Evolutionary conservation across 2,888 invertebrate species (phyloP).

Genomic region (Ormia ochracea): DNA sequence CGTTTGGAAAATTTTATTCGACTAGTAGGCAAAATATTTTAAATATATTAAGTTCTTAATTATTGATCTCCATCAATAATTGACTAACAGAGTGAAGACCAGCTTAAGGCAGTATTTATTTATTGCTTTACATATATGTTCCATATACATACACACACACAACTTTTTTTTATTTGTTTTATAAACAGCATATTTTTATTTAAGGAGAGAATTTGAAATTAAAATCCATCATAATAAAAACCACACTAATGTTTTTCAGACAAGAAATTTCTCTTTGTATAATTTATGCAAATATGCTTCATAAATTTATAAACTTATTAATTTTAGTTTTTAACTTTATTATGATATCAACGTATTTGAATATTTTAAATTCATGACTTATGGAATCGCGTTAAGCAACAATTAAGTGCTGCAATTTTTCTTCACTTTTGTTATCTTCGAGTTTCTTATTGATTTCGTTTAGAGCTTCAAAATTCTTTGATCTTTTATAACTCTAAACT

Average conservation of each 20-base stretch:
- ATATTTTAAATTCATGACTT: slow-evolving; percentile 29
- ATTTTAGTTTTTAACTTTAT: slow-evolving; percentile 6
- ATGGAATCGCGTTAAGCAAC: neutral
- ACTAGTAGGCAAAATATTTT: too few species aligned
- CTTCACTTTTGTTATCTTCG: neutral
- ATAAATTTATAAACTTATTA: slow-evolving; percentile 6
- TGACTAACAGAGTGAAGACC: too few species aligned
- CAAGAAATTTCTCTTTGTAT: slow-evolving; percentile 45
- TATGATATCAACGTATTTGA: slow-evolving; percentile 32
- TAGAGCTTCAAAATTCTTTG: slow-evolving; percentile 45
- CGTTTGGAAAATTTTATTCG: too few species aligned
- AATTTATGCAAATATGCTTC: slow-evolving; percentile 38
- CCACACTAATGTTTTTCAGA: slow-evolving; percentile 14
- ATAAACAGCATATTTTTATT: neutral
- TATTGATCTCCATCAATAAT: too few species aligned
- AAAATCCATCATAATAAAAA: slow-evolving; percentile 19
- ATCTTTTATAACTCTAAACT: slow-evolving; percentile 51
- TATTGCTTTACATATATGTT: too few species aligned
- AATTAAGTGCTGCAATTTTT: neutral
- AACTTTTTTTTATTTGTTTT: neutral
- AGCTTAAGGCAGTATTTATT: too few species aligned
- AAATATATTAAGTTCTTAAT: too few species aligned
- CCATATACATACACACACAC: too few species aligned
- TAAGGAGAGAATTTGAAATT: neutral
- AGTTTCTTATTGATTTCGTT: neutral